Base-by-base conservation (phyloP, 2,888 invertebrate species). In the Aphodius sticticus region DNA sequence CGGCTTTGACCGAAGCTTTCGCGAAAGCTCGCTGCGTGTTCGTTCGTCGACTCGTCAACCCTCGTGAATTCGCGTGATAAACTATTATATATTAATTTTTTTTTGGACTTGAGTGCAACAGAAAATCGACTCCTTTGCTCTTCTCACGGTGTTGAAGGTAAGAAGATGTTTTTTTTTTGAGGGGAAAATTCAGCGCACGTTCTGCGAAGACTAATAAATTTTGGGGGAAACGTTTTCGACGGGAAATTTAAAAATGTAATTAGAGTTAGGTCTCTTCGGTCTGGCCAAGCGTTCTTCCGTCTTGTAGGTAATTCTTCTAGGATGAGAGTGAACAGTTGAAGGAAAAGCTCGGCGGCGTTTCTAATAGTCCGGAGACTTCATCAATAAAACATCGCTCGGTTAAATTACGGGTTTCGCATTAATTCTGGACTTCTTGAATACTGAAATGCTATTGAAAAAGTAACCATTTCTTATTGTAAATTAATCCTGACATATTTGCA, bases 351-450 rank as follows among this genome's bases (percentile, higher is more conserved):
- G 70, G 79, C 79, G 69, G 76, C 81, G 15, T 37, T 26, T 70
- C 77, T 78, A 80, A 80, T 80, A 74, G 82, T 78, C 76, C 37
- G 74, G 77, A 76, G 77, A 80, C 81, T 84, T 84, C 83, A 84
- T 84, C 82, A 83, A 83, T 83, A 84, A 84, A 83, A 84, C 84
- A 84, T 84, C 75, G 78, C 81, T 36, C 36, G 82, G 79, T 81
- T 82, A 80, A 81, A 82, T 84, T 82, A 83, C 80, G 76, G 81
- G 70, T 76, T 53, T 53, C 53, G 53, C 7, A 53, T 53, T 53
- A 53, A 53, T 53, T 53, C 53, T 7, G 9, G 53, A 53, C 53
- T 53, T 53, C 12, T 5, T 53, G 53, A 53, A 53, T 53, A 53
- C 53, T 12, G 53, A 53, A 53, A 53, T 9, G 2, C 12, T 7